Percentiles rank a stretch among this genome's conserved stretches.
Evolutionary conservation across 2,113 vertebrate species (phyloP).

Genomic region (Lampris incognitus): DNA sequence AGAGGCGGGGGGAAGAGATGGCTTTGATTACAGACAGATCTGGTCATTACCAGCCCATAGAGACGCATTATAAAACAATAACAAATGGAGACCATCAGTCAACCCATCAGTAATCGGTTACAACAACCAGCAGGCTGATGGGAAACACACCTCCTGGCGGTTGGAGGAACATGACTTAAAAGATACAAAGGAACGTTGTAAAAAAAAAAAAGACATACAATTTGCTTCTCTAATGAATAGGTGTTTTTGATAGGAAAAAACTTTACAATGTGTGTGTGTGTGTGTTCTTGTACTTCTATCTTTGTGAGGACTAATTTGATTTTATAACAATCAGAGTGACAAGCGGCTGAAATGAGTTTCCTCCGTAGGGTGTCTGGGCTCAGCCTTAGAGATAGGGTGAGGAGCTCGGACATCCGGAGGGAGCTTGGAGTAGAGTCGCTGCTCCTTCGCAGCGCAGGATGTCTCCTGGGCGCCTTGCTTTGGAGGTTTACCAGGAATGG

Average conservation of each 20-base stretch:
- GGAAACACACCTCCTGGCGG: constrained; percentile 45
- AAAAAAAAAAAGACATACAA: constrained; percentile 15
- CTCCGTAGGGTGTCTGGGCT: too few species aligned
- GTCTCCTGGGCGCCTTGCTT: too few species aligned
- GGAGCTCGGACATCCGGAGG: too few species aligned
- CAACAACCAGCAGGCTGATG: constrained; percentile 59
- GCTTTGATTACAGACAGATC: constrained; percentile 60
- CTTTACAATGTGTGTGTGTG: too few species aligned
- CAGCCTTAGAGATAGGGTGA: too few species aligned
- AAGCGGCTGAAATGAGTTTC: too few species aligned
- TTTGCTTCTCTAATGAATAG: constrained; percentile 34
- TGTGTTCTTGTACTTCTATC: too few species aligned
- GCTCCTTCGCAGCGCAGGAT: too few species aligned
- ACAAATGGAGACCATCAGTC: constrained; percentile 64
- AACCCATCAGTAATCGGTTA: constrained; percentile 44
- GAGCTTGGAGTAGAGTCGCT: too few species aligned
- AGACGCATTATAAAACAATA: constrained; percentile 54
- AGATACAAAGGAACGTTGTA: constrained; percentile 35
- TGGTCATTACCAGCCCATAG: constrained; percentile 47
- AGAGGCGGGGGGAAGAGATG: background rate
- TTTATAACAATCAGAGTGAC: too few species aligned
- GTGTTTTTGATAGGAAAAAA: constrained; percentile 31
- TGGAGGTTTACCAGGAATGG: too few species aligned
- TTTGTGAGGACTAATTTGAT: too few species aligned
- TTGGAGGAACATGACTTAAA: background rate